These are phyloP conservation scores for Drosophila bifasciata DNA, from an alignment of 1,140 invertebrate genomes.

Conservation along the genomic window DNA sequence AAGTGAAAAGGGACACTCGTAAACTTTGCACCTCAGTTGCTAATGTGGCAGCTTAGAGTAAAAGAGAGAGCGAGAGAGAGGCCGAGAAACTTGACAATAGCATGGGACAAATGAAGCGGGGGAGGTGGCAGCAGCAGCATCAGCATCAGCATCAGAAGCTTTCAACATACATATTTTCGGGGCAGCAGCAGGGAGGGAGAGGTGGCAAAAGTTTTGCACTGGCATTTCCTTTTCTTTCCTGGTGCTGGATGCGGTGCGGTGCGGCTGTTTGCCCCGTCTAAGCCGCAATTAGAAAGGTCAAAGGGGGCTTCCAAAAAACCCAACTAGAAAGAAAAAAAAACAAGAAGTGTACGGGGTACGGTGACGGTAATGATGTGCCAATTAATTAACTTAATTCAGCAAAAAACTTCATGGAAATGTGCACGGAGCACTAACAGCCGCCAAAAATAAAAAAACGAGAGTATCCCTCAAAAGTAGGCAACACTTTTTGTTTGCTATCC, in stretches of 20 bases:
- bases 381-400: constrained; percentile 64
- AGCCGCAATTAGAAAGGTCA: constrained; percentile 56
- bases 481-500: neutral
- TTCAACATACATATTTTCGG: too few species aligned
- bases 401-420: constrained; percentile 27
- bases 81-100: constrained; percentile 2
- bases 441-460: neutral
- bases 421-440: constrained; percentile 13
- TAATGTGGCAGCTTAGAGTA: constrained; percentile 73
- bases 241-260: neutral
- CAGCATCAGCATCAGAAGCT: too few species aligned
- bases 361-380: constrained; percentile 49
- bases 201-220: constrained; percentile 13
- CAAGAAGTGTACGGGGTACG: neutral
- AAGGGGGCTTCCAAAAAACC: constrained; percentile 4
- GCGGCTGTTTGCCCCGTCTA: constrained; percentile 9
- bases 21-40: constrained; percentile 79
- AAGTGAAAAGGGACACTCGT: constrained; percentile 70
- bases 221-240: constrained; percentile 6
- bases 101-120: too few species aligned
- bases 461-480: neutral
- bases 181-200: neutral
- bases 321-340: too few species aligned
- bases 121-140: neutral
- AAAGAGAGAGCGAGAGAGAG: neutral